A percentile compares a stretch with the other conserved stretches of the same genome.
phyloP scores from a whole-genome alignment of 2,797 vertebrate genomes.

The Pipistrellus pygmaeus region DNA sequence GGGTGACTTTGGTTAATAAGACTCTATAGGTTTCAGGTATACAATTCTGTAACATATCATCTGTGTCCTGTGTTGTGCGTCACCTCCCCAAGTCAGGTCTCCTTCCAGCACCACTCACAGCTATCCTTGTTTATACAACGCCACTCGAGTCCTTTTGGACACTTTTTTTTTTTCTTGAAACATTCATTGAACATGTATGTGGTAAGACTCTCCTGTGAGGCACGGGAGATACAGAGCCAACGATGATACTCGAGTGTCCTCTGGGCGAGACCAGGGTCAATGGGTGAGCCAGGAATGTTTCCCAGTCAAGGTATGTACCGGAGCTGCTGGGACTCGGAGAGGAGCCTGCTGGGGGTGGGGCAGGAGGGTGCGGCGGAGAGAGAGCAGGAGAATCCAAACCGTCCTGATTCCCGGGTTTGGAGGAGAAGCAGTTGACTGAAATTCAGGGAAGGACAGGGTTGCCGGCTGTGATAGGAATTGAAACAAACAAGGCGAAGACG shows the following conservation, averaged over 20 bases:
- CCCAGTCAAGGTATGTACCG: neutral
- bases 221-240: neutral
- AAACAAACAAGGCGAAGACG: neutral
- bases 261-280: neutral
- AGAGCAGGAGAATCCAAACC: neutral
- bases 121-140: neutral
- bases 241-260: neutral
- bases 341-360: neutral
- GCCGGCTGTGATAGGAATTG: neutral
- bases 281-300: neutral
- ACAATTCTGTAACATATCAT: neutral
- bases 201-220: neutral
- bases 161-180: neutral
- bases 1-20: neutral
- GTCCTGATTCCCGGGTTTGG: neutral
- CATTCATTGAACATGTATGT: neutral
- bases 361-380: neutral
- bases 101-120: neutral
- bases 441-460: no score
- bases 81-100: neutral
- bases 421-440: neutral
- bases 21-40: neutral
- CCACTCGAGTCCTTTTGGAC: neutral
- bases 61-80: neutral
- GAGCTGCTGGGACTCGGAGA: rapidly evolving